Conservation (phyloP, 2,888 invertebrate species). For the Hymenopus coronatus region DNA sequence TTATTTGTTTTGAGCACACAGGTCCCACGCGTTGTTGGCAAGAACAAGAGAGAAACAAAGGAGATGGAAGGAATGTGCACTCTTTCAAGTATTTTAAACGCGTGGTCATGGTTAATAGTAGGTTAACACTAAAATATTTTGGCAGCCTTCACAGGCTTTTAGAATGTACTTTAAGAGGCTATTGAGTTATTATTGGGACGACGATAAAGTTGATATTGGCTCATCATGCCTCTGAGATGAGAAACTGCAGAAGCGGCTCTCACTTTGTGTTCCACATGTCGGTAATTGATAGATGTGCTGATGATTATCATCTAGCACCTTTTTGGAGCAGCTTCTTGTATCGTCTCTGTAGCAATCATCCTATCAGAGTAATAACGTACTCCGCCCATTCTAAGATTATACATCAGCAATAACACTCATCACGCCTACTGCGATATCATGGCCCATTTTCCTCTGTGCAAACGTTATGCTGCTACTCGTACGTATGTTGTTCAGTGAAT, state of each 20-base stretch:
- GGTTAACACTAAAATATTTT: neutral
- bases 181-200: neutral
- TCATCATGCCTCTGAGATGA: neutral
- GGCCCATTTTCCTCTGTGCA: neutral
- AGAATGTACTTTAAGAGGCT: neutral
- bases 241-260: neutral
- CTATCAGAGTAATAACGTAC: neutral
- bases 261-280: neutral
- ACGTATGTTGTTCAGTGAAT: no score
- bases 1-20: no score
- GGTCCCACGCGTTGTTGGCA: no score
- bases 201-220: neutral
- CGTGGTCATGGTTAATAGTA: neutral
- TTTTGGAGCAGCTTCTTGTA: neutral
- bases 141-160: neutral
- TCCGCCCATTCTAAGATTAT: neutral
- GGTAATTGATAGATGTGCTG: neutral
- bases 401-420: neutral
- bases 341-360: neutral
- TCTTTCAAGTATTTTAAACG: neutral
- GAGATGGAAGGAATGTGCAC: neutral
- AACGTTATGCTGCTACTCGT: neutral
- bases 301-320: neutral
- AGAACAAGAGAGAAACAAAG: no score
- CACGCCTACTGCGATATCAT: neutral